Conservation (phyloP, 2,113 vertebrate genomes). For the Oncorhynchus kisutch region DNA sequence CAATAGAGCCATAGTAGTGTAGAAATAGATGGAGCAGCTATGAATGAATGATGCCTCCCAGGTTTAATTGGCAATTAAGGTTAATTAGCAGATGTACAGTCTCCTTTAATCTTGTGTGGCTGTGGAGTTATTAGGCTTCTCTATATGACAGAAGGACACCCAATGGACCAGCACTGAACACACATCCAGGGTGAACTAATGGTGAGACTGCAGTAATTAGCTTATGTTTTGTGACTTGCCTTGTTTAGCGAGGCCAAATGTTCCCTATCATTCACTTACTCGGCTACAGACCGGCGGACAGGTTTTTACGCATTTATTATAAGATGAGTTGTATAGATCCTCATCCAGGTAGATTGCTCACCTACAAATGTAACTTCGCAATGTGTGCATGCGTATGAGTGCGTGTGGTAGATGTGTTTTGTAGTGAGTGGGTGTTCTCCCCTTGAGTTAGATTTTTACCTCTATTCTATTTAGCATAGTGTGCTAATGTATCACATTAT, state of each 20-base stretch:
- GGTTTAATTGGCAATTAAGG: slow-evolving; percentile 58
- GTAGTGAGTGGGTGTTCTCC: background rate
- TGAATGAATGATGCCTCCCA: slow-evolving; percentile 47
- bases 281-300: background rate
- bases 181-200: slow-evolving; percentile 39
- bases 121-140: slow-evolving; percentile 38
- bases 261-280: slow-evolving; percentile 20
- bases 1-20: slow-evolving; percentile 13
- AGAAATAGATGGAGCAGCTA: background rate
- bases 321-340: background rate
- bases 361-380: too few relatives aligned
- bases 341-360: background rate
- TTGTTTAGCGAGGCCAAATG: slow-evolving; percentile 35
- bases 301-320: slow-evolving; percentile 18
- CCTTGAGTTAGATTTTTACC: background rate
- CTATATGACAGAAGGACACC: slow-evolving; percentile 37
- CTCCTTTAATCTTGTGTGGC: slow-evolving; percentile 38
- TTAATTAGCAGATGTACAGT: slow-evolving; percentile 60
- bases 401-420: background rate
- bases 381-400: slow-evolving; percentile 6
- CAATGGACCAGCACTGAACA: slow-evolving; percentile 25
- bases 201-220: slow-evolving; percentile 40
- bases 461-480: background rate
- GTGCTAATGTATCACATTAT: background rate
- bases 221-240: slow-evolving; percentile 46